Evolutionary conservation across 2,888 invertebrate species (phyloP).

Genomic region (Cylloceria caligata): DNA sequence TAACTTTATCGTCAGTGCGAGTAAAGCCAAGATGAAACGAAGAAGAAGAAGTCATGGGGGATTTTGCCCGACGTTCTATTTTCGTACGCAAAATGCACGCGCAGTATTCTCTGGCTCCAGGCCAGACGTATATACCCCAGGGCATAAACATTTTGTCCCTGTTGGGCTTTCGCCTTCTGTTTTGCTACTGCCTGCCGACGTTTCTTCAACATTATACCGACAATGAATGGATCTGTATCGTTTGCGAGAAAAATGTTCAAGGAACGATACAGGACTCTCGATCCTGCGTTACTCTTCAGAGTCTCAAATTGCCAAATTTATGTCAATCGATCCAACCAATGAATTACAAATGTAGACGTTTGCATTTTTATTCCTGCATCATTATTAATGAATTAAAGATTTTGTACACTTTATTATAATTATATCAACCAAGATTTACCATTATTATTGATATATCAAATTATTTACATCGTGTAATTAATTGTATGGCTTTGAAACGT

Average conservation of each 20-base stretch:
- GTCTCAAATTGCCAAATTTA: not conserved
- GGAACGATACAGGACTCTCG: not conserved
- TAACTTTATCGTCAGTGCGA: slow-evolving; percentile 61
- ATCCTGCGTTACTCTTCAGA: not conserved
- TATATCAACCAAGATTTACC: not conserved
- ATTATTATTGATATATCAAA: not conserved
- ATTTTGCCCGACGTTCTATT: slow-evolving; percentile 81
- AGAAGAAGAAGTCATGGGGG: slow-evolving; percentile 82
- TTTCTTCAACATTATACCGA: not conserved
- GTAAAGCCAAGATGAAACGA: slow-evolving; percentile 69
- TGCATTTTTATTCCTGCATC: not conserved
- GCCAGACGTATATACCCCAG: slow-evolving; percentile 77
- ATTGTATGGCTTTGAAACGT: too few species aligned
- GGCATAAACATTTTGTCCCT: slow-evolving; percentile 80
- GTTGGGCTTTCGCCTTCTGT: slow-evolving; percentile 72
- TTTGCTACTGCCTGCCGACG: slow-evolving; percentile 11
- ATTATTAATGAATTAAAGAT: not conserved
- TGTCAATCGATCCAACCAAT: not conserved
- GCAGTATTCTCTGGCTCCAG: slow-evolving; percentile 82
- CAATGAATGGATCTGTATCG: slow-evolving; percentile 34
- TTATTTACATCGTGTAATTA: not conserved
- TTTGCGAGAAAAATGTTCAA: not conserved
- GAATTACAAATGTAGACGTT: not conserved
- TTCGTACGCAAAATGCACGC: slow-evolving; percentile 80
- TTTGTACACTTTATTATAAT: not conserved